Conservation (phyloP, 2,113 vertebrate species). For the Apeltes quadracus region DNA sequence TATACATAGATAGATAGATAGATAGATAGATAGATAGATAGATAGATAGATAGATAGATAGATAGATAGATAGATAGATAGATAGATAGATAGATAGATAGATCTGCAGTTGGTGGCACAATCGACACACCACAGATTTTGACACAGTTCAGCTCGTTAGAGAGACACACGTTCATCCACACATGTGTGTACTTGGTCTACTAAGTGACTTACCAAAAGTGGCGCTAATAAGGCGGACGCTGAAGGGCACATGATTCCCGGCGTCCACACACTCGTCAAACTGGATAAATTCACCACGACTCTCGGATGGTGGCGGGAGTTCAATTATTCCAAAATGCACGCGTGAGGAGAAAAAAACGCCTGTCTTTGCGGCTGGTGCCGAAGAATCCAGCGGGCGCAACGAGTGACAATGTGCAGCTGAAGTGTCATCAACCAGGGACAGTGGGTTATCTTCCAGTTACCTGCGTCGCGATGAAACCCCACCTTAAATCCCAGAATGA, state of each 20-base stretch:
- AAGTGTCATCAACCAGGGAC: constrained; percentile 59
- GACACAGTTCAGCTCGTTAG: constrained; percentile 10
- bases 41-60: constrained; percentile 48
- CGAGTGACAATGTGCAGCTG: constrained; percentile 43
- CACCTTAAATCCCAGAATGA: constrained; percentile 69
- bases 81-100: constrained; percentile 47
- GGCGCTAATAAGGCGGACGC: constrained; percentile 48
- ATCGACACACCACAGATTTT: constrained; percentile 25
- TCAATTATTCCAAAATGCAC: constrained; percentile 63
- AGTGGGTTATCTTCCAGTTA: constrained; percentile 50
- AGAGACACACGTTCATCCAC: constrained; percentile 13
- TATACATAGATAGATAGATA: background rate
- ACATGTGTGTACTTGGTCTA: constrained; percentile 41
- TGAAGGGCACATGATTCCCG: constrained; percentile 50
- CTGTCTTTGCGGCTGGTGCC: constrained; percentile 21
- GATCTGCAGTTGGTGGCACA: constrained; percentile 27
- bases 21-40: constrained; percentile 34
- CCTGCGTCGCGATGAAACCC: constrained; percentile 67
- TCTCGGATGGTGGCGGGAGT: constrained; percentile 28
- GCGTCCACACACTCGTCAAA: constrained; percentile 37
- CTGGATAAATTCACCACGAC: constrained; percentile 41
- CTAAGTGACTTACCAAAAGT: constrained; percentile 73
- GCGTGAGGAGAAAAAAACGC: background rate
- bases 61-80: constrained; percentile 56
- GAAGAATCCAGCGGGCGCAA: constrained; percentile 56